Evolutionary conservation across 2,888 invertebrate genomes (phyloP).

Genomic region (Oscheius sp.): DNA sequence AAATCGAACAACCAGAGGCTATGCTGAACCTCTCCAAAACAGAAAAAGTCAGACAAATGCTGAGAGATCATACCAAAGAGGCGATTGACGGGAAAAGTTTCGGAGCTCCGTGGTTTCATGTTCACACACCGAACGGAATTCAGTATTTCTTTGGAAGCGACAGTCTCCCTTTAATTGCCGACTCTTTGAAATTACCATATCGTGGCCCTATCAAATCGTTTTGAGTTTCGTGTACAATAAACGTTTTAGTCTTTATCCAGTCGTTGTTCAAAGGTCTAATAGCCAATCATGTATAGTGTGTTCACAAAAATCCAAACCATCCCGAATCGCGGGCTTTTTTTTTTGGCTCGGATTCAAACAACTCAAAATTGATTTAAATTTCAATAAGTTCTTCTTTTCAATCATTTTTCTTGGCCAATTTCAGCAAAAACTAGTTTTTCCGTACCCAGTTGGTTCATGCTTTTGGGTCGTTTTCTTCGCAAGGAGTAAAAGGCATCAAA

Average conservation of each 20-base stretch:
- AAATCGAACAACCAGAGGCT: conserved; percentile 1
- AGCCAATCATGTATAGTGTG: not conserved
- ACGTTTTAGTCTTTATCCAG: not conserved
- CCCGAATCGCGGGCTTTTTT: too few relatives aligned
- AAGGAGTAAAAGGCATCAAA: too few relatives aligned
- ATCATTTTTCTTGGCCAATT: not conserved
- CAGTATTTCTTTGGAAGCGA: conserved; percentile 38
- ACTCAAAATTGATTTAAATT: not conserved
- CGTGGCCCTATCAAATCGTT: conserved; percentile 18
- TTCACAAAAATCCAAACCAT: too few relatives aligned
- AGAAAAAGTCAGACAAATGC: conserved; percentile 14
- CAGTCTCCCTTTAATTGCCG: conserved; percentile 32
- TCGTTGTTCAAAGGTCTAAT: not conserved
- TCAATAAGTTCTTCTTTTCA: not conserved
- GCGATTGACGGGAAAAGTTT: conserved; percentile 25
- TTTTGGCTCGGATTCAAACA: too few relatives aligned
- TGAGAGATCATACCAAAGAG: conserved; percentile 29
- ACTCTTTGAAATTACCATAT: conserved; percentile 15
- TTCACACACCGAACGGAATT: conserved; percentile 20
- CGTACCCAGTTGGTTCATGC: too few relatives aligned
- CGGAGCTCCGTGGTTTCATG: conserved; percentile 34
- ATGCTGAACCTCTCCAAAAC: conserved; percentile 15
- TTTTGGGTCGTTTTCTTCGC: too few relatives aligned
- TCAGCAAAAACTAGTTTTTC: too few relatives aligned
- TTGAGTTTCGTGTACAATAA: not conserved